Evolutionary conservation across 2,888 invertebrate genomes (phyloP).

Genomic region (Stomorhina lunata): DNA sequence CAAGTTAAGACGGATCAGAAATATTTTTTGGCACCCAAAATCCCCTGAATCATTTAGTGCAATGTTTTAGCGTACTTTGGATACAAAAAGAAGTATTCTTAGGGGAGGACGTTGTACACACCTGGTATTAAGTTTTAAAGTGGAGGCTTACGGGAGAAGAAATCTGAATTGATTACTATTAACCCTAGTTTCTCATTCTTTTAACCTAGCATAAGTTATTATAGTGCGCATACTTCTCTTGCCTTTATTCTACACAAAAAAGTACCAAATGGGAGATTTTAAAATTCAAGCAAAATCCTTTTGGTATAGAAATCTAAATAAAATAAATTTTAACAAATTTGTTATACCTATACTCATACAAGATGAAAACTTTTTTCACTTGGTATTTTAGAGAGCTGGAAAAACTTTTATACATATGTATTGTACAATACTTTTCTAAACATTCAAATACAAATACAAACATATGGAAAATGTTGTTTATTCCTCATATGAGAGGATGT

Average conservation of each 20-base stretch:
- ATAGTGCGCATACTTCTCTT: slow-evolving; percentile 40
- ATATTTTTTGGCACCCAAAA: too few relatives aligned
- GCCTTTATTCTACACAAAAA: neutral
- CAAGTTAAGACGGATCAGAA: too few relatives aligned
- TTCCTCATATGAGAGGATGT: slow-evolving; percentile 33
- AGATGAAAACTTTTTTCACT: neutral
- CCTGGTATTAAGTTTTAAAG: too few relatives aligned
- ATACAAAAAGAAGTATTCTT: too few relatives aligned
- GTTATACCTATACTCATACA: slow-evolving; percentile 10
- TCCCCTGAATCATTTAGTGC: too few relatives aligned
- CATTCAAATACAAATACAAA: slow-evolving; percentile 31
- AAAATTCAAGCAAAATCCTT: slow-evolving; percentile 54
- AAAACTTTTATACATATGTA: slow-evolving; percentile 21
- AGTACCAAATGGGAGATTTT: slow-evolving; percentile 21
- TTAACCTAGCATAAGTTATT: too few relatives aligned
- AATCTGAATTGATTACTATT: neutral
- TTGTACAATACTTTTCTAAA: slow-evolving; percentile 53
- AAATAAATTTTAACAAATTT: slow-evolving; percentile 60
- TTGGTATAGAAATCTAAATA: slow-evolving; percentile 60
- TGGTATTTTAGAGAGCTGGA: neutral
- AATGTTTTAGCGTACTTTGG: too few relatives aligned
- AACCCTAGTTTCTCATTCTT: neutral
- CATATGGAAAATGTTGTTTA: slow-evolving; percentile 53
- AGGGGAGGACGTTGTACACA: too few relatives aligned
- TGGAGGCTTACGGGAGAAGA: too few relatives aligned